Conservation (phyloP, 2,113 vertebrate species). For the Percina caprodes region DNA sequence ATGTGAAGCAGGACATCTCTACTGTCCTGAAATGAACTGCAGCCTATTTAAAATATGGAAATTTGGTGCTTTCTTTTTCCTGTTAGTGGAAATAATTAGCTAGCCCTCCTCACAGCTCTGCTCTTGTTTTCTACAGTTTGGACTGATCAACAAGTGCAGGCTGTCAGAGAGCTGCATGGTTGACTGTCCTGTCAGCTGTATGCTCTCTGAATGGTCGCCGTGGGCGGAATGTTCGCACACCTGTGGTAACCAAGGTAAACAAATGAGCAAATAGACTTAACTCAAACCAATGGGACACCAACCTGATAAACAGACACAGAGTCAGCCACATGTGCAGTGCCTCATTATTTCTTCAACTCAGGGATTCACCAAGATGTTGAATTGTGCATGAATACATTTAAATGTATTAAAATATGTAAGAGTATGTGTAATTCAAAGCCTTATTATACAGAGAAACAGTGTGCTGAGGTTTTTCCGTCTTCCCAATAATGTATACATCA, state of each 20-base stretch:
- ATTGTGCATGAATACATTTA: slow-evolving; percentile 74
- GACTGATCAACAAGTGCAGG: slow-evolving; percentile 81
- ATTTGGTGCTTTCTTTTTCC: slow-evolving; percentile 8
- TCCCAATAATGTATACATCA: slow-evolving; percentile 32
- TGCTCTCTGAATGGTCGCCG: slow-evolving; percentile 91
- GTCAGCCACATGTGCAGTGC: slow-evolving; percentile 18
- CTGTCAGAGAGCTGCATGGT: slow-evolving; percentile 86
- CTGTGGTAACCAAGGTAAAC: slow-evolving; percentile 90
- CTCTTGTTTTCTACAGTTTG: slow-evolving; percentile 78
- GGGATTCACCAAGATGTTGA: slow-evolving; percentile 46
- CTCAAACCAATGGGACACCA: neutral
- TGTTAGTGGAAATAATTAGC: slow-evolving; percentile 44
- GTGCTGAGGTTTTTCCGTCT: neutral
- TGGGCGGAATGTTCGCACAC: slow-evolving; percentile 93
- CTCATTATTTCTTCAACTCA: slow-evolving; percentile 62
- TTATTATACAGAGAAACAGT: slow-evolving; percentile 51
- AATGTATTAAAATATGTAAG: slow-evolving; percentile 73
- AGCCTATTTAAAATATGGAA: slow-evolving; percentile 24
- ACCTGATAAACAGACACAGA: slow-evolving; percentile 23
- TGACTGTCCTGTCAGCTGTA: slow-evolving; percentile 91
- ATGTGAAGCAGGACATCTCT: neutral
- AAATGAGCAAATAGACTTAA: slow-evolving; percentile 8
- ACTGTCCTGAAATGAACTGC: slow-evolving; percentile 35
- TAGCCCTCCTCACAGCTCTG: slow-evolving; percentile 18
- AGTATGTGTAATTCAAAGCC: slow-evolving; percentile 39